Evolutionary conservation across 2,113 vertebrate species (phyloP).

Genomic region (Xyliphius kryptos): DNA sequence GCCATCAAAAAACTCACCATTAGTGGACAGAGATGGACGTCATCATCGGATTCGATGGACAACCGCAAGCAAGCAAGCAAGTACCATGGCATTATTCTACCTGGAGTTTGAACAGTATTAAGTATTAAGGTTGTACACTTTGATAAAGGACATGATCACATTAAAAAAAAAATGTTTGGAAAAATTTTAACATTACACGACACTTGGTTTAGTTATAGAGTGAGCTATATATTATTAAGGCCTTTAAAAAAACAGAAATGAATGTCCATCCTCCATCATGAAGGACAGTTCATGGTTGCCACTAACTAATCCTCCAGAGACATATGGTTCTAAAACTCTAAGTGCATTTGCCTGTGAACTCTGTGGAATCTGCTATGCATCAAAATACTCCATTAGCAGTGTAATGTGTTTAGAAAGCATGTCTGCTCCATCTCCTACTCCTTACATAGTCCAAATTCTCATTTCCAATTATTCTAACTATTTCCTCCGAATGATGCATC

Average conservation of each 20-base stretch:
- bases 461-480: slow-evolving; percentile 67
- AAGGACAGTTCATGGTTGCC: slow-evolving; percentile 31
- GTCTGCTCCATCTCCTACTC: slow-evolving; percentile 41
- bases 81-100: too few species aligned
- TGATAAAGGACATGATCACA: too few species aligned
- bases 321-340: slow-evolving; percentile 59
- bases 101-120: too few species aligned
- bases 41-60: too few species aligned
- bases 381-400: slow-evolving; percentile 61
- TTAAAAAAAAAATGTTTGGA: too few species aligned
- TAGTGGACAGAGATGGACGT: too few species aligned
- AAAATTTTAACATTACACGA: too few species aligned
- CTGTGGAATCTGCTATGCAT: slow-evolving; percentile 48
- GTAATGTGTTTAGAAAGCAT: slow-evolving; percentile 49
- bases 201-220: too few species aligned
- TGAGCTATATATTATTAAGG: neutral
- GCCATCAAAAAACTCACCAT: too few species aligned
- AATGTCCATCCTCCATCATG: neutral
- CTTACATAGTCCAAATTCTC: slow-evolving; percentile 54
- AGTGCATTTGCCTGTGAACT: slow-evolving; percentile 57
- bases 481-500: slow-evolving; percentile 49
- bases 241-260: neutral
- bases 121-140: too few species aligned
- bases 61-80: too few species aligned
- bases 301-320: slow-evolving; percentile 40